Percentiles rank a stretch among this genome's conserved stretches.
Conservation (phyloP, 2,113 vertebrate species). For the Ammodramus savannarum region DNA sequence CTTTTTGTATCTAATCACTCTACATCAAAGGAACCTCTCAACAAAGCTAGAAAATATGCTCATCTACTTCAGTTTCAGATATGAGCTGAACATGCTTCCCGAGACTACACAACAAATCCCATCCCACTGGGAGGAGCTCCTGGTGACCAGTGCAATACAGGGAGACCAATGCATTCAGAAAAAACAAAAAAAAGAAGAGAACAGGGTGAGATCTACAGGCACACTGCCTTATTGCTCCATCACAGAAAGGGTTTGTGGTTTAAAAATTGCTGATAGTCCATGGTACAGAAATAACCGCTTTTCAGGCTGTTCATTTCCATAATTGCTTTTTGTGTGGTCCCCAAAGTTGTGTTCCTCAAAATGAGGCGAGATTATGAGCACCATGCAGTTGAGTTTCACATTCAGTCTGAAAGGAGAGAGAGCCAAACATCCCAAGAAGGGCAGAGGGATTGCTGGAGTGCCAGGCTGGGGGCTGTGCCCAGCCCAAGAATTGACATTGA, state of each 20-base stretch:
- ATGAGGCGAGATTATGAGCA: not conserved
- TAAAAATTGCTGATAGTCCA: not conserved
- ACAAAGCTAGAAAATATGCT: not conserved
- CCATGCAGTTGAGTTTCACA: not conserved
- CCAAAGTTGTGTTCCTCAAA: not conserved
- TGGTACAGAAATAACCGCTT: not conserved
- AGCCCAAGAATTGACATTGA: too few species aligned
- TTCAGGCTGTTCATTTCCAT: not conserved
- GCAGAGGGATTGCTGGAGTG: not conserved
- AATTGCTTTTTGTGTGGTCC: not conserved
- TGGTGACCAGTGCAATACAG: not conserved
- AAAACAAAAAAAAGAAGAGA: not conserved
- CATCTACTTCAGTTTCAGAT: not conserved
- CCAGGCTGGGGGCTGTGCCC: not conserved
- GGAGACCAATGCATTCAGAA: not conserved
- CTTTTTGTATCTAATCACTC: not conserved
- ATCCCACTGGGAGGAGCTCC: accelerated
- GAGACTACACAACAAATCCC: not conserved
- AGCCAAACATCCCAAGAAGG: not conserved
- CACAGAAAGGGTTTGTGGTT: not conserved
- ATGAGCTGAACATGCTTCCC: not conserved
- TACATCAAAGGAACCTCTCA: not conserved
- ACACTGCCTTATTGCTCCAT: not conserved
- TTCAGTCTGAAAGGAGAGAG: not conserved
- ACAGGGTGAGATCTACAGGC: not conserved